Conservation (phyloP, 2,113 vertebrate species). For the Psettodes erumei region DNA sequence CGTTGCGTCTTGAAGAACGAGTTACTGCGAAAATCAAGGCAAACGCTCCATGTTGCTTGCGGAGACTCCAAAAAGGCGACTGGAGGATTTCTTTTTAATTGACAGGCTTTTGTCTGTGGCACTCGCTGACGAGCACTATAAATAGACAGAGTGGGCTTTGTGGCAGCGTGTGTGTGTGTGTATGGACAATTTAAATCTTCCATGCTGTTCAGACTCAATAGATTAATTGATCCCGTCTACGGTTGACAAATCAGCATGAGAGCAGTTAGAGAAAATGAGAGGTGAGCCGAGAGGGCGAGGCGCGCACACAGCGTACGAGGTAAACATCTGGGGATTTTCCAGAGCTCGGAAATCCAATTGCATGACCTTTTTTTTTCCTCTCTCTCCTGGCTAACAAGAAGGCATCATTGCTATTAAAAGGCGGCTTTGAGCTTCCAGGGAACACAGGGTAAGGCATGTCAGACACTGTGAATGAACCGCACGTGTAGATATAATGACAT, state of each 20-base stretch:
- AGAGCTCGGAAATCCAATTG: constrained; percentile 66
- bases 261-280: constrained; percentile 50
- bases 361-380: constrained; percentile 58
- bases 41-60: constrained; percentile 19
- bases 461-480: constrained; percentile 55
- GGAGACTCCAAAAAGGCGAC: constrained; percentile 18
- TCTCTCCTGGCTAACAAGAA: constrained; percentile 58
- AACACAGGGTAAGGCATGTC: constrained; percentile 50
- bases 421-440: constrained; percentile 48
- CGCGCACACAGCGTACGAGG: constrained; percentile 48
- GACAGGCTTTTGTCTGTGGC: constrained; percentile 45
- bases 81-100: constrained; percentile 53
- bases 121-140: constrained; percentile 30
- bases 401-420: constrained; percentile 59
- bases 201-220: constrained; percentile 55
- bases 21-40: constrained; percentile 20
- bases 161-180: constrained; percentile 35
- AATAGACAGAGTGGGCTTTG: constrained; percentile 48
- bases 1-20: constrained; percentile 20
- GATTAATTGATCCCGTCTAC: constrained; percentile 60
- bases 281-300: constrained; percentile 43
- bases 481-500: constrained; percentile 59
- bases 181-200: constrained; percentile 60
- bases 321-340: constrained; percentile 65
- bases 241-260: constrained; percentile 49